Percentiles rank a stretch among this genome's conserved stretches.
Conservation (phyloP, 2,888 invertebrate species). For the Drosophila atroscutellata region DNA sequence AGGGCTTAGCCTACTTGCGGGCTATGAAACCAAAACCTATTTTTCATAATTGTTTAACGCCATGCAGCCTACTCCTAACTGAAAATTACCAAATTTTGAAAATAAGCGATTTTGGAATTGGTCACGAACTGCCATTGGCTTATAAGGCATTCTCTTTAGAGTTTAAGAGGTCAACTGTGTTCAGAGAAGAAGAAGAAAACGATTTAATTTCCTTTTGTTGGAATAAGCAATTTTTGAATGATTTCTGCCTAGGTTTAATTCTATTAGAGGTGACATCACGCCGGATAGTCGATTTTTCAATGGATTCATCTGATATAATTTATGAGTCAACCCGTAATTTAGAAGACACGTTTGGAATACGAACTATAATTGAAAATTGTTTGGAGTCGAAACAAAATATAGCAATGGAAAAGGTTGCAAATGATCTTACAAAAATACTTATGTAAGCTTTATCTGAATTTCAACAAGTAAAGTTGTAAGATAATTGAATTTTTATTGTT, state of each 20-base stretch:
- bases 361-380: neutral
- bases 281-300: neutral
- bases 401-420: neutral
- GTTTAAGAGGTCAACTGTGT: too few species aligned
- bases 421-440: neutral
- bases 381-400: neutral
- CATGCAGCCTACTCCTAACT: neutral
- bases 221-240: neutral
- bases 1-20: neutral
- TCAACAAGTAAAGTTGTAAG: neutral
- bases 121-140: rapidly evolving
- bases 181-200: too few species aligned
- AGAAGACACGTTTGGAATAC: rapidly evolving
- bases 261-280: neutral
- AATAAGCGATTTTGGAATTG: neutral
- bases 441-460: neutral
- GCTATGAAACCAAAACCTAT: neutral
- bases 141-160: too few species aligned
- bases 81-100: neutral
- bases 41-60: neutral
- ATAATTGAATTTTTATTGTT: neutral
- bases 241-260: neutral
- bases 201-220: too few species aligned
- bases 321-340: neutral
- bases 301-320: neutral